Evolutionary conservation across 2,113 vertebrate genomes (phyloP), one percentile per base, ranked within the genome.

Genomic region (Marmota monax): DNA sequence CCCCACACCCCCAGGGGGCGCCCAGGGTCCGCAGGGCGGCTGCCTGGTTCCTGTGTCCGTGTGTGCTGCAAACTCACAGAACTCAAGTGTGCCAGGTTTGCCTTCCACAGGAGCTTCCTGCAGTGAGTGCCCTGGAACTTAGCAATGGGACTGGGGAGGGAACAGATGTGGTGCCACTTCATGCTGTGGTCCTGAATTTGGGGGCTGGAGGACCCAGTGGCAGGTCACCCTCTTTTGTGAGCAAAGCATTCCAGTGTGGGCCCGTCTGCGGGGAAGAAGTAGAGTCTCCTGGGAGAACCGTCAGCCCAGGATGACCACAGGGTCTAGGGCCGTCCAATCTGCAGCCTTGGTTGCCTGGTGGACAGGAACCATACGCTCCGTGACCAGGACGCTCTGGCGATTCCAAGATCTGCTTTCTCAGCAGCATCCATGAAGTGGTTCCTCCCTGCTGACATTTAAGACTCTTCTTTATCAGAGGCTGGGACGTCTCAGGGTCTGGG

Each of bases 321-420:
- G 53, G 79, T 2, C 51, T 65, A 69, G 65, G 3, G n/a, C 48
- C 37, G 0, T 7, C 39, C 20, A 32, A 34, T 74, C 79, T 61
- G 37, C 5, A 12, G 61, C 45, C 45, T 69, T 27, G 7, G 48
- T 51, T 51, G 18, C 11, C 63, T 42, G 22, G 20, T 48, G 84
- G 34, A 37, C 48, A n/a, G 45, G 32, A 53, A 8, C 45, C 2
- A 4, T 32, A 1, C 0, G 4, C 84, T 23, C 0, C 20, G 45
- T 27, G 7, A 1, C n/a, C 42, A 4, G 69, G 29, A 58, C 20
- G 8, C 80, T 63, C 7, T 17, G 22, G 45, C 23, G 3, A 32
- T 39, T 58, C 9, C 4, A 9, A 45, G 22, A 32, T 39, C 32
- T 4, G 4, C 9, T 25, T n/a, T 51, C 63, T 42, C 42, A 34